Percentiles rank a stretch among this genome's conserved stretches.
These are phyloP conservation scores for Sclerurus mexicanus DNA, from an alignment of 2,113 vertebrate genomes.

Conservation along the genomic window DNA sequence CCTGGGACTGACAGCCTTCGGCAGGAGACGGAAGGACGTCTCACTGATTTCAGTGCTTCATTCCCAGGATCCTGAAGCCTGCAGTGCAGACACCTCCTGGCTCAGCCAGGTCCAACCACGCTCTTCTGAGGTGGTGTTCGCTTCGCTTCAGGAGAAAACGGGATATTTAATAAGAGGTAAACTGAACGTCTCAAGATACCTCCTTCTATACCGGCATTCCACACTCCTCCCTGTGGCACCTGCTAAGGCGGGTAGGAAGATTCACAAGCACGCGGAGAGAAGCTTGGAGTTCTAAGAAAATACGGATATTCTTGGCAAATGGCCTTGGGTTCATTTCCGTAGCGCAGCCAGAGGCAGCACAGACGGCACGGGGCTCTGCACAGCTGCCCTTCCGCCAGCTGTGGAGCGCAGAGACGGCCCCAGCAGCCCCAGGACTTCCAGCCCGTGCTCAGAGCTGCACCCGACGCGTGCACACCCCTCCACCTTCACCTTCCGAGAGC, in stretches of 20 bases:
- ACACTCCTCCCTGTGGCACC: background rate
- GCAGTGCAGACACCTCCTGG: background rate
- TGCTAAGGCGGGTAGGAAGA: background rate
- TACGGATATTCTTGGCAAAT: background rate
- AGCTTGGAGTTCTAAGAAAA: background rate
- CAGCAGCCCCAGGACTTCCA: background rate
- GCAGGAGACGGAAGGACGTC: background rate
- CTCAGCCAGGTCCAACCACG: background rate
- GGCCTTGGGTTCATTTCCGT: background rate
- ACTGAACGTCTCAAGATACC: background rate
- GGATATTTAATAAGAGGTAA: background rate
- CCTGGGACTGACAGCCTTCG: background rate
- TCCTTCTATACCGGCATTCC: background rate
- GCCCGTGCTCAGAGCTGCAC: background rate
- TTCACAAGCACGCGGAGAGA: background rate
- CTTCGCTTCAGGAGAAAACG: background rate
- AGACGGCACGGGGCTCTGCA: background rate
- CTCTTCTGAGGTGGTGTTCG: background rate
- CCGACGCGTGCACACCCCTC: too few relatives aligned
- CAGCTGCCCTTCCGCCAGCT: background rate
- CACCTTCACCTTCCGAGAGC: background rate
- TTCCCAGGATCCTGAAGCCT: background rate
- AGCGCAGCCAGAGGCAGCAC: background rate
- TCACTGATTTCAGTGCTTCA: background rate
- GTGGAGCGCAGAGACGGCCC: background rate